Percentiles rank a stretch among this genome's conserved stretches.
Evolutionary conservation across 2,113 vertebrate species (phyloP).

Genomic region (Nyctibius bracteatus): DNA sequence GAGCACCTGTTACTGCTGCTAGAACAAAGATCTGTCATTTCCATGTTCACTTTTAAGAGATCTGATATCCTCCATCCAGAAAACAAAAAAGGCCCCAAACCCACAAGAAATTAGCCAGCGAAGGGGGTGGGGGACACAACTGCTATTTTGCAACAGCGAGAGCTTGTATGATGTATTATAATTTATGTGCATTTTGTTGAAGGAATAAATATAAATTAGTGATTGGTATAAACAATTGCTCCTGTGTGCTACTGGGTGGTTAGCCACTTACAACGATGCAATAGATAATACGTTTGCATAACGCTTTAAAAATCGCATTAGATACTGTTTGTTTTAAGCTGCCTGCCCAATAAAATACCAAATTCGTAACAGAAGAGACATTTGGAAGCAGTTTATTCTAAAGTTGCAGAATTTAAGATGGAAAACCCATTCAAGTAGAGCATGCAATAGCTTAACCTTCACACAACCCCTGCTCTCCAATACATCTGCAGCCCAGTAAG

Average conservation of each 20-base stretch:
- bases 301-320: constrained; percentile 16
- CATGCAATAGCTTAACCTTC: not conserved
- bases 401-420: not conserved
- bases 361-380: not conserved
- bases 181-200: constrained; percentile 14
- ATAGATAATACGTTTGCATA: constrained; percentile 1
- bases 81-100: not conserved
- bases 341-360: not conserved
- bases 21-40: not conserved
- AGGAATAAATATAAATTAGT: constrained; percentile 16
- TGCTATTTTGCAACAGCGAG: not conserved
- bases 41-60: not conserved
- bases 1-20: constrained; percentile 61
- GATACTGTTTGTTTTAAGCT: not conserved
- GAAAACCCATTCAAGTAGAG: not conserved
- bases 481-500: not conserved
- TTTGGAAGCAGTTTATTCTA: not conserved
- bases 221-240: constrained; percentile 25
- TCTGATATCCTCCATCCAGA: not conserved
- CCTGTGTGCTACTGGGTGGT: not conserved
- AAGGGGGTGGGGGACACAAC: not conserved
- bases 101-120: not conserved
- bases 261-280: not conserved
- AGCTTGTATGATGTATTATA: not conserved
- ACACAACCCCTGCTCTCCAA: not conserved